Base-by-base conservation (phyloP, 2,113 vertebrate genomes). In the Procavia capensis region DNA sequence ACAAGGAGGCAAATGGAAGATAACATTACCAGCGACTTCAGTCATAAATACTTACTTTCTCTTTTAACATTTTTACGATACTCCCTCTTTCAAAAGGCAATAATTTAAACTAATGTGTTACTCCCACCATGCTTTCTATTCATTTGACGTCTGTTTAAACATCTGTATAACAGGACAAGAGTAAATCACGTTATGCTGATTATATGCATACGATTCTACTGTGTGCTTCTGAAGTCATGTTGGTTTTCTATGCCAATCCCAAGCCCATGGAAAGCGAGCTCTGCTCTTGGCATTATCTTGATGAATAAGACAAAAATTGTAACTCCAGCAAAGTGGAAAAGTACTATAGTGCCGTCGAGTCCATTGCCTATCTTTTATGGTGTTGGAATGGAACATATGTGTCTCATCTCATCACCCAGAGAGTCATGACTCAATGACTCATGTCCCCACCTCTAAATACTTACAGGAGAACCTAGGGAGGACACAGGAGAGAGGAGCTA, bases 101-200 rank as follows among this genome's bases (percentile, higher is more conserved):
- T 97, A 66, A 96, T 97, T 98, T 96, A 97, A 90, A 97, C 94
- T 96, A 97, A 98, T 68, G 41, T 93, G 85, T 84, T 97, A 86
- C 96, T 98, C 98, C 96, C 63, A 17, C 87, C 75, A 43, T n/a
- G 9, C 74, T 84, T 81, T 83, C 81, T 75, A 72, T 91, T 72
- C 34, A 94, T 95, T 97, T 97, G 97, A 98, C 98, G 97, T 98
- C 97, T 98, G 98, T 96, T 98, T 96, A 95, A 97, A 98, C 79
- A 96, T 95, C 96, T 91, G 98, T 81, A 96, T 92, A 70, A 93
- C 90, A 93, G 97, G 96, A 95, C 78, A 6, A 72, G 94, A 97
- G 97, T 97, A 97, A 98, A 98, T 97, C 97, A 97, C 91, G 16
- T 89, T 90, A 68, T 63, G 7, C 95, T 93, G 97, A 97, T 96